Evolutionary conservation across 1,140 invertebrate genomes (phyloP), one percentile per base, ranked within the genome.

Genomic region (Ectropis grisescens): DNA sequence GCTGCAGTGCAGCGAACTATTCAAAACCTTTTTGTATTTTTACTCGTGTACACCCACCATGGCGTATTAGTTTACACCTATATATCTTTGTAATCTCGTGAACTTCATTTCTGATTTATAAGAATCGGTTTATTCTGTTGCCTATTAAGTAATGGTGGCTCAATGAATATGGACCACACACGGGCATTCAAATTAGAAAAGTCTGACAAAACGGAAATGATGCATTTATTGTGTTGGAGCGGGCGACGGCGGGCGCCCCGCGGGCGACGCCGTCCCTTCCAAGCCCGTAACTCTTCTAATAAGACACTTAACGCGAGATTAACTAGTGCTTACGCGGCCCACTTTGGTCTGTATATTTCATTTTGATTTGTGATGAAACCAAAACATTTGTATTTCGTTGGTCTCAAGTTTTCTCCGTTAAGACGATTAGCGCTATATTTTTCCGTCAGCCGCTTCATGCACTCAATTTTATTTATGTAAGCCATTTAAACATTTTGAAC

Each of bases 281-380:
- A 64, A 65, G 51, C 55, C 56, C 65, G 60, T 72, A 70, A 70
- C 43, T 76, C 60, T 67, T 65, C 45, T 62, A 64, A 61, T 65
- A 70, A 70, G 58, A 62, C 58, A 69, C 47, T 60, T 69, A 61
- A 75, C 62, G 58, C 49, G 50, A 58, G 47, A 41, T 51, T 60
- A 61, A 55, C 38, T 55, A 52, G 41, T 53, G 58, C 55, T 59
- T 64, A 61, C 54, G 48, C 57, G 35, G 39, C 52, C 50, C 55
- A 57, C 58, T 56, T 60, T 43, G 39, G 49, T 62, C 41, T 8
- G 50, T 46, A 61, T 67, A 60, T 58, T 59, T 68, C 47, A 64
- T 64, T 65, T 56, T 70, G 54, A 68, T 67, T 61, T 68, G 58
- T 70, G 42, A 44, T 38, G 29, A 55, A 42, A 54, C 52, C 42